These are phyloP conservation scores for Denticeps clupeoides DNA, from an alignment of 2,797 vertebrate species.

Conservation along the genomic window DNA sequence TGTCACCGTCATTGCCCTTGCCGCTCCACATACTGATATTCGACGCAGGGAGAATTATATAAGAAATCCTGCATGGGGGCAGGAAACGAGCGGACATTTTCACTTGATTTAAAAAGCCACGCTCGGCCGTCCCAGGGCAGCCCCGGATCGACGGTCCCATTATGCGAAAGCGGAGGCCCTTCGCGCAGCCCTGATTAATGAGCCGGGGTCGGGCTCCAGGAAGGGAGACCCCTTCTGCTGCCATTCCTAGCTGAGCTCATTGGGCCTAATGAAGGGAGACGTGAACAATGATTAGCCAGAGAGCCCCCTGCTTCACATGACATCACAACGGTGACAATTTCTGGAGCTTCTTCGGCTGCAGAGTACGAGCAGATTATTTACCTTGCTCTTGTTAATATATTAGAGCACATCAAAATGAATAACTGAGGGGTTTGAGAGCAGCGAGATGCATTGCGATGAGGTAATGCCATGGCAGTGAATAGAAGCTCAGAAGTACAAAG, in stretches of 20 bases:
- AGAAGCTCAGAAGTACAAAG: constrained; percentile 10
- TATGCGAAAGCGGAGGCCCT: constrained; percentile 17
- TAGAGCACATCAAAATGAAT: too few relatives aligned
- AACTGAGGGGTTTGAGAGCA: neutral
- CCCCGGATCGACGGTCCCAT: constrained; percentile 19
- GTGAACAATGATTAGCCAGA: constrained; percentile 8
- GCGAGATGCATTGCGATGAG: constrained; percentile 9
- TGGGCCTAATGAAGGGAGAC: constrained; percentile 19
- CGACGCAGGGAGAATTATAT: constrained; percentile 2
- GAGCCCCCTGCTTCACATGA: too few relatives aligned
- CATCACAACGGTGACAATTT: too few relatives aligned
- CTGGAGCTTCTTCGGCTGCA: too few relatives aligned
- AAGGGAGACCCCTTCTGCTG: constrained; percentile 10
- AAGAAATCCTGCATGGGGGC: constrained; percentile 26
- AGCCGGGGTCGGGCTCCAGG: constrained; percentile 15
- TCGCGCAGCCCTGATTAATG: constrained; percentile 17
- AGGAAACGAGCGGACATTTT: constrained; percentile 23
- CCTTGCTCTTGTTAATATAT: too few relatives aligned
- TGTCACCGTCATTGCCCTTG: too few relatives aligned
- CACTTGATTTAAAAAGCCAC: constrained; percentile 30
- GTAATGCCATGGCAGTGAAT: constrained; percentile 18
- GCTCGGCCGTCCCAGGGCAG: constrained; percentile 9
- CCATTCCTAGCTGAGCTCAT: constrained; percentile 16
- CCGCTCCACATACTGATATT: too few relatives aligned
- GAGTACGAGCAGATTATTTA: too few relatives aligned